A percentile compares a stretch with the other conserved stretches of the same genome.
Conservation (phyloP, 2,113 vertebrate genomes). For the Tapirus terrestris region DNA sequence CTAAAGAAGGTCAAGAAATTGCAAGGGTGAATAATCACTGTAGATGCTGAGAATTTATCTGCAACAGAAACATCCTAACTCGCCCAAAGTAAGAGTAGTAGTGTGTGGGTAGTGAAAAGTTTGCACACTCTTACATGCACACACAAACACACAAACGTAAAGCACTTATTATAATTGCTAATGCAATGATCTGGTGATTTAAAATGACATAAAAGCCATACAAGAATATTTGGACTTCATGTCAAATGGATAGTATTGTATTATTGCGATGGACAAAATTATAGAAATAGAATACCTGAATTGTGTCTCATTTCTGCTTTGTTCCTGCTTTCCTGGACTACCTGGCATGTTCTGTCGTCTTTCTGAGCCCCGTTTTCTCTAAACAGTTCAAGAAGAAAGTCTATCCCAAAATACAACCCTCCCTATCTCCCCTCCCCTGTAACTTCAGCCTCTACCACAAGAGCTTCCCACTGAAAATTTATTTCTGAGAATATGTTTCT, state of each 20-base stretch:
- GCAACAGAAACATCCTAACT: neutral
- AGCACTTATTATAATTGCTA: neutral
- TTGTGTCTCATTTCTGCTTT: no score
- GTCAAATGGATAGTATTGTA: neutral
- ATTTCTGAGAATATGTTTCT: neutral
- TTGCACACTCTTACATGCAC: neutral
- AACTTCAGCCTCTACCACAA: neutral
- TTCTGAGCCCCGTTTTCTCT: neutral
- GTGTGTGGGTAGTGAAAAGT: neutral
- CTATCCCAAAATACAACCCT: neutral
- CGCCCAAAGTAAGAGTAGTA: neutral
- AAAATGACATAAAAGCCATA: neutral
- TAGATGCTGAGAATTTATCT: neutral
- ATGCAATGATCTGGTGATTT: neutral
- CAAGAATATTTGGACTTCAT: neutral
- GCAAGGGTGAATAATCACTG: slow-evolving; percentile 9
- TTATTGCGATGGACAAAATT: neutral
- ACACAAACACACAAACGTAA: neutral
- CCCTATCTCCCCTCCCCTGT: rapidly evolving
- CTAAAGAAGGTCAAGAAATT: slow-evolving; percentile 47
- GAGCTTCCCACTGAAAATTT: neutral
- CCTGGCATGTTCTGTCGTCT: neutral
- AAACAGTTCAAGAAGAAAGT: neutral
- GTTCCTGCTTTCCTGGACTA: neutral
- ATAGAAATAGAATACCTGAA: neutral